Percentiles rank a stretch among this genome's conserved stretches.
phyloP scores from a whole-genome alignment of 2,113 vertebrate species.

The Prionailurus bengalensis region DNA sequence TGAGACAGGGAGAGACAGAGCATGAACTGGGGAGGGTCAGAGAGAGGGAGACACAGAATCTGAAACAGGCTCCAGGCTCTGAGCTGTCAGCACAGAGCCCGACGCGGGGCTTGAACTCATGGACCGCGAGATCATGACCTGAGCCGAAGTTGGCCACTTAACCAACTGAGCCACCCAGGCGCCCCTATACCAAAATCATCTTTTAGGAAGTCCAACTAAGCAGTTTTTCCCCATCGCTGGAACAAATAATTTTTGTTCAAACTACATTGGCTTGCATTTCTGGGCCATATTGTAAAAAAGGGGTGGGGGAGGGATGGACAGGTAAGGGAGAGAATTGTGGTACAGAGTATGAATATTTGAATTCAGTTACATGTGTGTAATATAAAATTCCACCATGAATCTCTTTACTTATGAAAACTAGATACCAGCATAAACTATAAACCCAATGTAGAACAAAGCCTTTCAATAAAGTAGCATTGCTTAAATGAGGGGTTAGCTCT shows the following conservation, averaged over 20 bases:
- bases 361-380: constrained; percentile 20
- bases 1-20: too few species aligned
- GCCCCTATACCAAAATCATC: neutral
- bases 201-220: neutral
- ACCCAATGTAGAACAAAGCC: neutral
- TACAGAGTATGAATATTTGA: neutral
- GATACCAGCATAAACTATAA: neutral
- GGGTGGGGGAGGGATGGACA: neutral
- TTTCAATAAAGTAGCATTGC: neutral
- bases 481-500: neutral
- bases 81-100: too few species aligned
- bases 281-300: neutral
- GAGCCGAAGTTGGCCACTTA: too few species aligned
- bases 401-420: neutral
- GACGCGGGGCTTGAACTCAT: too few species aligned
- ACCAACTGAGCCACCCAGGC: too few species aligned
- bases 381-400: neutral
- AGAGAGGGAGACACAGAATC: too few species aligned
- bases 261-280: neutral
- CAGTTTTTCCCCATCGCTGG: neutral
- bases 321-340: too few species aligned
- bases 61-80: too few species aligned
- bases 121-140: too few species aligned
- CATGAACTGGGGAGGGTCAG: too few species aligned
- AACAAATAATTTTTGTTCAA: neutral